Conservation (phyloP, 1,140 invertebrate genomes). For the Drosophila serrata region DNA sequence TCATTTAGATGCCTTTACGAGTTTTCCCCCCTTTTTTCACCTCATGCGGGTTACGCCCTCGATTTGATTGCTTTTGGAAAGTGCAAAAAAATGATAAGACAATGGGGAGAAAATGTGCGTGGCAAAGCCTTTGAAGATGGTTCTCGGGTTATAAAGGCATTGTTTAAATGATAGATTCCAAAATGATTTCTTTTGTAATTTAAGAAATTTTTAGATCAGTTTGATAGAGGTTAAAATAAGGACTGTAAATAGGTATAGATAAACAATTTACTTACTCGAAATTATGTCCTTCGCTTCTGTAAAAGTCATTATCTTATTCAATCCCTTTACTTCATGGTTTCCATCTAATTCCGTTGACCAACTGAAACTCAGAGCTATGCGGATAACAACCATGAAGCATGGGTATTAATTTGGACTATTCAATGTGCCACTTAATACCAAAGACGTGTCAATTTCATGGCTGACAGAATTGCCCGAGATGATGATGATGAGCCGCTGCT, state of each 20-base stretch:
- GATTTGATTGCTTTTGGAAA: constrained; percentile 31
- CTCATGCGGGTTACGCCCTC: constrained; percentile 39
- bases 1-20: constrained; percentile 4
- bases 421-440: constrained; percentile 82
- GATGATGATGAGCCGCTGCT: constrained; percentile 28
- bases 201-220: neutral
- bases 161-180: neutral
- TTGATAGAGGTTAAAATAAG: neutral
- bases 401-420: constrained; percentile 80
- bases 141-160: neutral
- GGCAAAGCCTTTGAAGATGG: constrained; percentile 22
- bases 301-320: neutral
- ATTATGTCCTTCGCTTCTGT: neutral
- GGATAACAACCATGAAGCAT: constrained; percentile 40
- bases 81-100: constrained; percentile 28
- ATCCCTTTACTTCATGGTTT: neutral
- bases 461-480: constrained; percentile 67
- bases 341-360: constrained; percentile 19
- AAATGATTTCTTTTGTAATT: too few relatives aligned
- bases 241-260: neutral
- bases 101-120: constrained; percentile 5
- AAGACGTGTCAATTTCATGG: constrained; percentile 83
- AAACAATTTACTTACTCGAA: neutral
- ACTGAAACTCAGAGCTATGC: constrained; percentile 4
- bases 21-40: neutral